These are phyloP conservation scores for Gryllus longicercus DNA, from an alignment of 2,888 invertebrate species.

Conservation along the genomic window DNA sequence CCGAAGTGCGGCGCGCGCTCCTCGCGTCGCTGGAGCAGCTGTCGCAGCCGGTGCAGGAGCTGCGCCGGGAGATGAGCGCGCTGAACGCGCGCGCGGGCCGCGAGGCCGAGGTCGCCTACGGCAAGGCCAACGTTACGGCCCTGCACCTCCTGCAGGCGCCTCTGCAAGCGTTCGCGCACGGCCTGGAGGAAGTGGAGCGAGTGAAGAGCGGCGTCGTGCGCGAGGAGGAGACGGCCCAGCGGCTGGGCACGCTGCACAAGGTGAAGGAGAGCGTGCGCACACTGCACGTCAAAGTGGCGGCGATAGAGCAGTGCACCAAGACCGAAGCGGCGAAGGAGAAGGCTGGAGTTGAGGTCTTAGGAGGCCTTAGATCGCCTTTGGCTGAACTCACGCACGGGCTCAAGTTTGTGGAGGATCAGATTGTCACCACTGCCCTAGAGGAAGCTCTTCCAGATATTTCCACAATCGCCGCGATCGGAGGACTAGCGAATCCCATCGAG, in stretches of 20 bases:
- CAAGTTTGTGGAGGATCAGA: not conserved
- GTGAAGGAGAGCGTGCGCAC: not conserved
- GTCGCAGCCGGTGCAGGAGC: slow-evolving; percentile 25
- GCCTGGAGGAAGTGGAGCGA: not conserved
- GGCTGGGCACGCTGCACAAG: not conserved
- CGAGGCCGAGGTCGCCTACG: not conserved
- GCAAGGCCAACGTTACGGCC: not conserved
- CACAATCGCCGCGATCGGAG: not conserved
- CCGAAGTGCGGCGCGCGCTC: not conserved
- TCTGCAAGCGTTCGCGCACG: not conserved
- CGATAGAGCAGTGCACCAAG: not conserved
- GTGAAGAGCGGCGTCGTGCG: not conserved
- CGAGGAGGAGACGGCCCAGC: not conserved
- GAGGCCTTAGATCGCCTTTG: not conserved
- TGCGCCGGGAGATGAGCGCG: not conserved
- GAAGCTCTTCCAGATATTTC: not conserved
- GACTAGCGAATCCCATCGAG: not conserved
- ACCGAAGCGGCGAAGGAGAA: not conserved
- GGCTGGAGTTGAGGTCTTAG: not conserved
- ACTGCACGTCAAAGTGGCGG: not conserved
- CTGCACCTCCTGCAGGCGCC: not conserved
- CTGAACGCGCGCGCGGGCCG: not conserved
- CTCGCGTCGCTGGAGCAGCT: slow-evolving; percentile 21
- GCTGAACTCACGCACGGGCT: not conserved
- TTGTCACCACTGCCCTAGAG: not conserved